These are phyloP conservation scores for Oxytorus armatus DNA, from an alignment of 2,888 invertebrate species.

Conservation along the genomic window DNA sequence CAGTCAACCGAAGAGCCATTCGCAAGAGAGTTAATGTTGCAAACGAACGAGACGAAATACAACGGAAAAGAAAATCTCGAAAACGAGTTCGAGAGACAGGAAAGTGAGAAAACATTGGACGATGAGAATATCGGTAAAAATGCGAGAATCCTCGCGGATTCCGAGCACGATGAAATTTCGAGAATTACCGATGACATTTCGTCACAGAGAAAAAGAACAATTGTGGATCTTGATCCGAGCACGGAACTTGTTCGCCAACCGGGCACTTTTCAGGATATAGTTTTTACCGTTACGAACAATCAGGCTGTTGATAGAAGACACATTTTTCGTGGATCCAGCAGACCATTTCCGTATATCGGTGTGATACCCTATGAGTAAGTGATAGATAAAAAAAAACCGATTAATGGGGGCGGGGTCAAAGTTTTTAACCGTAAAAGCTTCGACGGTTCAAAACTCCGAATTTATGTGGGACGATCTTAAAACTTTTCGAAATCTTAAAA, in stretches of 20 bases:
- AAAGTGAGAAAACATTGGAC: not conserved
- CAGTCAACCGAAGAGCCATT: not conserved
- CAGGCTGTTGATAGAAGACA: slow-evolving; percentile 86
- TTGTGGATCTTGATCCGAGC: slow-evolving; percentile 66
- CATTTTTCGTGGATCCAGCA: slow-evolving; percentile 87
- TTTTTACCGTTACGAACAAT: slow-evolving; percentile 91
- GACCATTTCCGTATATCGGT: slow-evolving; percentile 85
- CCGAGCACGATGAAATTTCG: slow-evolving; percentile 72
- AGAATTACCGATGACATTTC: slow-evolving; percentile 53
- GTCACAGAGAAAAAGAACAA: slow-evolving; percentile 15
- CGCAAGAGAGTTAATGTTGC: slow-evolving; percentile 2
- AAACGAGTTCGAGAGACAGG: slow-evolving; percentile 4
- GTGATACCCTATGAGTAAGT: slow-evolving; percentile 87
- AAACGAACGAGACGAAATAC: not conserved
- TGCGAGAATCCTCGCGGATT: slow-evolving; percentile 24
- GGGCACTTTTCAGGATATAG: slow-evolving; percentile 83
- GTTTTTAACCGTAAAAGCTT: too few relatives aligned
- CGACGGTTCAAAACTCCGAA: too few relatives aligned
- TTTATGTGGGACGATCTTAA: too few relatives aligned
- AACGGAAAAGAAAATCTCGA: slow-evolving; percentile 23
- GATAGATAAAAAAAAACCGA: not conserved
- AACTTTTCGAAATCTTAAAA: too few relatives aligned
- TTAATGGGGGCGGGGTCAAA: too few relatives aligned
- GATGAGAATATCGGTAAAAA: slow-evolving; percentile 5
- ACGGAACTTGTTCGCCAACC: slow-evolving; percentile 74